phyloP scores from a whole-genome alignment of 1,140 invertebrate species.

The Cyclargus thomasi region DNA sequence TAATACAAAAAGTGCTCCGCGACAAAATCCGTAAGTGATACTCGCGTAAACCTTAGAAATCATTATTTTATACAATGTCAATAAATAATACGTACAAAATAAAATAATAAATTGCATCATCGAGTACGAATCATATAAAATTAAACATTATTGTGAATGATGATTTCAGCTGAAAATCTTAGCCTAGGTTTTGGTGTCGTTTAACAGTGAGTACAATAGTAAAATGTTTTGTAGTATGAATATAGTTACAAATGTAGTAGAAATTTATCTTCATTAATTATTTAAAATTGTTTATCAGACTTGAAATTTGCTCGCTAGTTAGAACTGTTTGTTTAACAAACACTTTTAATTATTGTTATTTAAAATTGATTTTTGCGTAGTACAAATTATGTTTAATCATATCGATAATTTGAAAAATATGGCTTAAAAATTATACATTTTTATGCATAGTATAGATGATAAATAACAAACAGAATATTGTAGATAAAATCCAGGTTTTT shows the following conservation, averaged over 20 bases:
- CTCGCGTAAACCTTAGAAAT: too few relatives aligned
- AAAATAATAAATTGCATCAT: background rate
- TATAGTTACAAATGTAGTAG: constrained; percentile 46
- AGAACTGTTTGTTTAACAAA: constrained; percentile 56
- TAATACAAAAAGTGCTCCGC: too few relatives aligned
- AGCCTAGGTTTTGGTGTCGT: constrained; percentile 61
- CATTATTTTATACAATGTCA: too few relatives aligned
- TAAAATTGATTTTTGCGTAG: too few relatives aligned
- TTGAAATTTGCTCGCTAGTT: constrained; percentile 58
- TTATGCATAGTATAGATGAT: too few relatives aligned
- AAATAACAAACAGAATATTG: too few relatives aligned
- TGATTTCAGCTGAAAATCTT: constrained; percentile 41
- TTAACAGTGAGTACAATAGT: constrained; percentile 56
- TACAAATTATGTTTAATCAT: too few relatives aligned
- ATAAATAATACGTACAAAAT: background rate
- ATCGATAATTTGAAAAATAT: too few relatives aligned
- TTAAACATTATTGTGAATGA: constrained; percentile 31
- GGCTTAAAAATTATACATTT: too few relatives aligned
- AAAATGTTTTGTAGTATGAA: constrained; percentile 38
- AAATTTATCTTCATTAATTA: constrained; percentile 29
- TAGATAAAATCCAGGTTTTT: too few relatives aligned
- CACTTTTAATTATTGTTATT: background rate
- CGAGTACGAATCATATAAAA: constrained; percentile 11
- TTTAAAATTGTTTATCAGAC: constrained; percentile 45
- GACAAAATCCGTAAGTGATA: too few relatives aligned